phyloP scores from a whole-genome alignment of 2,797 vertebrate species.

The Distichodus sexfasciatus region DNA sequence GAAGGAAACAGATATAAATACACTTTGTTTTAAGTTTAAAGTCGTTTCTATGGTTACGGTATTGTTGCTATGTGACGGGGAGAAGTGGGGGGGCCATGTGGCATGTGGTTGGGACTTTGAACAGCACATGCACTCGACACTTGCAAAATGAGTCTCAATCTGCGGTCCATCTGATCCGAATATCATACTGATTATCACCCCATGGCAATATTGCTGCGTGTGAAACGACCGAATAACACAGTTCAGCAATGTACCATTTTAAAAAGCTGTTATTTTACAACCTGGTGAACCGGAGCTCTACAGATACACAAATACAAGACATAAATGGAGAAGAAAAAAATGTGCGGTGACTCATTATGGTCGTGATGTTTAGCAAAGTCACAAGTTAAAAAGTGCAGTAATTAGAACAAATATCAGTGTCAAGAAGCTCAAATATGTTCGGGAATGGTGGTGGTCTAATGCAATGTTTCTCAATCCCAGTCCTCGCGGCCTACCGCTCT shows the following conservation, averaged over 20 bases:
- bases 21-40: conserved; percentile 61
- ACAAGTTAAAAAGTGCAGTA: too few species aligned
- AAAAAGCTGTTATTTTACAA: not conserved
- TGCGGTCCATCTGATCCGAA: conserved; percentile 33
- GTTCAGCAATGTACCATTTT: not conserved
- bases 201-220: conserved; percentile 32
- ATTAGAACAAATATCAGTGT: too few species aligned
- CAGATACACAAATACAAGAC: too few species aligned
- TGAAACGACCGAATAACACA: conserved; percentile 15
- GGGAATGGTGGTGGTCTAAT: too few species aligned
- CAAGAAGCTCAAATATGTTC: too few species aligned
- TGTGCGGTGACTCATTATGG: too few species aligned
- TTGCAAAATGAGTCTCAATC: conserved; percentile 24
- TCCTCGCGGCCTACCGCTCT: too few species aligned
- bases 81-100: conserved; percentile 37
- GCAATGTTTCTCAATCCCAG: too few species aligned
- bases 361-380: too few species aligned
- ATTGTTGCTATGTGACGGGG: conserved; percentile 68
- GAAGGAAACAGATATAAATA: conserved; percentile 55
- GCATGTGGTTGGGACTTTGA: conserved; percentile 41
- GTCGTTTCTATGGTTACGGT: conserved; percentile 69
- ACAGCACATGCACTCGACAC: conserved; percentile 26
- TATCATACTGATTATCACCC: conserved; percentile 16
- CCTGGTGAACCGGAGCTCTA: too few species aligned
- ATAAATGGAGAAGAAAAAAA: too few species aligned